Evolutionary conservation across 2,888 invertebrate species (phyloP).

Genomic region (Lasioglossum pauxillum): DNA sequence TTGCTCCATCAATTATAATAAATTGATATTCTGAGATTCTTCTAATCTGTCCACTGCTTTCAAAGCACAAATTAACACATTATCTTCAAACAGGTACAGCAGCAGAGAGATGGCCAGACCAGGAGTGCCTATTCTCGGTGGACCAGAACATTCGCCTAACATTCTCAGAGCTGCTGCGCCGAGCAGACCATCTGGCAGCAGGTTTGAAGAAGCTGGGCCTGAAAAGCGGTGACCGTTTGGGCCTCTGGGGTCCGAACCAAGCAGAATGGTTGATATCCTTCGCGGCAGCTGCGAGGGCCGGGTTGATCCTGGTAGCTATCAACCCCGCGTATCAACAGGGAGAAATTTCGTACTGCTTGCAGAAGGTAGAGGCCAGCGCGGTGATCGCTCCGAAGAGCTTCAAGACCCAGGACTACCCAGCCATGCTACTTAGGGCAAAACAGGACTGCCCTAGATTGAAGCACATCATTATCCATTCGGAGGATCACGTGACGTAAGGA

Average conservation of each 20-base stretch:
- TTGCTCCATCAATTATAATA: no score
- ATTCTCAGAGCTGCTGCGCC: constrained; percentile 85
- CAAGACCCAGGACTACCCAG: constrained; percentile 89
- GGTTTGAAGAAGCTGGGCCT: constrained; percentile 90
- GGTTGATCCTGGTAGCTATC: constrained; percentile 90
- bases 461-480: constrained; percentile 76
- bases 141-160: constrained; percentile 86
- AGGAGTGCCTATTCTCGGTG: constrained; percentile 86
- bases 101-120: constrained; percentile 86
- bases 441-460: constrained; percentile 87
- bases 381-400: constrained; percentile 88
- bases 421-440: constrained; percentile 85
- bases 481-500: constrained; percentile 76
- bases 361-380: constrained; percentile 89
- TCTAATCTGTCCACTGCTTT: no score
- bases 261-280: constrained; percentile 91
- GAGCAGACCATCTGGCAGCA: constrained; percentile 90
- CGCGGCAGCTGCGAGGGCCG: constrained; percentile 90
- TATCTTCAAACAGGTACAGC: constrained; percentile 69
- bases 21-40: no score
- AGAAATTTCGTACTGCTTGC: constrained; percentile 90
- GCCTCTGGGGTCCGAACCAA: constrained; percentile 92
- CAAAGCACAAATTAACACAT: no score
- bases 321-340: constrained; percentile 90
- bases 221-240: constrained; percentile 90